Base-by-base conservation (phyloP, 2,113 vertebrate genomes). In the Dolichallabes microphthalmus region DNA sequence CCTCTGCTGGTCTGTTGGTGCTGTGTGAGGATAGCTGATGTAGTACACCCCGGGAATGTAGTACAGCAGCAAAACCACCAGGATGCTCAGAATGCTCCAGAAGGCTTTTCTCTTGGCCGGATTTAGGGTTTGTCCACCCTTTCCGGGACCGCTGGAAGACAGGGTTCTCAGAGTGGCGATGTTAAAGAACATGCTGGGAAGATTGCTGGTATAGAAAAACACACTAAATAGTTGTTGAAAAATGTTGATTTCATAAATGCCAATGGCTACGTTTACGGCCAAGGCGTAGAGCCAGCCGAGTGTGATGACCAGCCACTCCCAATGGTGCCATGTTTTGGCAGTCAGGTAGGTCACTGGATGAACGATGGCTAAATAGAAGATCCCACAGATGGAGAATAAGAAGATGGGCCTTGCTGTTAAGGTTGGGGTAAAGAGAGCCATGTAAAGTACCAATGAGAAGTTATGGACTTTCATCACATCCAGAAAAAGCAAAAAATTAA, bases 361-460 rank as follows among this genome's bases (percentile, higher is more conserved):
- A 80, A 76, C 78, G 25, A 89, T 85, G 13, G 88, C 85, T 25
- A 86, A 2, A 27, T 85, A 89, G 61, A 80, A 55, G 77, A 81
- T 85, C 53, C 77, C 30, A 27, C 74, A 85, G 57, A 90, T 74
- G 57, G 6, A 35, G 12, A 55, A 11, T 9, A 85, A 69, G 27
- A 85, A 80, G 20, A 85, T 22, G 9, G 87, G 84, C 10, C 14
- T 55, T 15, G 78, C 82, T 2, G n/a, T 68, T 25, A 85, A 13
- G 45, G 69, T 66, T 20, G 50, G 22, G 52, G 13, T 39, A n/a
- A 69, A 39, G 5, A 85, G 35, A 53, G 68, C 17, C n/a, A 32
- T 10, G 20, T 55, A 30, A 20, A 35, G 7, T 39, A 6, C 9
- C 0, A 39, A 6, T n/a, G 14, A 68, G 15, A 53, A 13, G 30